A percentile compares a stretch with the other conserved stretches of the same genome.
Evolutionary conservation across 30 jellyfish, hydroid and myxozoan species (phyloP).

Genomic region (Cassiopea xamachana): DNA sequence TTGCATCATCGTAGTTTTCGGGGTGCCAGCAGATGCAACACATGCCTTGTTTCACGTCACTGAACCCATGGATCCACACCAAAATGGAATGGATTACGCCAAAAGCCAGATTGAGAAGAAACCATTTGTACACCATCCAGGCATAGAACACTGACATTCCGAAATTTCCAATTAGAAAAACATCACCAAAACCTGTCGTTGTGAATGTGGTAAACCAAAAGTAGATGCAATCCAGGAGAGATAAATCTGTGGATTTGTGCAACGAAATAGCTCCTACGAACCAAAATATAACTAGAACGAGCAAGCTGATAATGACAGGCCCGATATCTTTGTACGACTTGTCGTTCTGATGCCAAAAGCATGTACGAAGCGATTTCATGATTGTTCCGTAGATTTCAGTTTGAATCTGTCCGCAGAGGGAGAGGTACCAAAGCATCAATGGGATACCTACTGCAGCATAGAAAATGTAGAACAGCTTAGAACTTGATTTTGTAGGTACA

Average conservation of each 20-base stretch:
- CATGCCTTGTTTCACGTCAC: conserved; percentile 64
- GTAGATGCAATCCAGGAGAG: conserved; percentile 64
- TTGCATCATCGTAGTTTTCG: conserved; percentile 54
- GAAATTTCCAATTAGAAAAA: conserved; percentile 18
- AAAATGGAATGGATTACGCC: conserved; percentile 59
- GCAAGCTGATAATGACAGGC: conserved; percentile 52
- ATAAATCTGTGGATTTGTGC: conserved; percentile 40
- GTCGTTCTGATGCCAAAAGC: conserved; percentile 51
- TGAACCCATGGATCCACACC: conserved; percentile 70
- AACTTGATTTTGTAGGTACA: conserved; percentile 28
- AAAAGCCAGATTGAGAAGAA: conserved; percentile 62
- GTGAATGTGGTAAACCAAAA: conserved; percentile 76
- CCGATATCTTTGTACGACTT: conserved; percentile 38
- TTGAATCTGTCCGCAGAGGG: conserved; percentile 72
- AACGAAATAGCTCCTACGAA: conserved; percentile 42
- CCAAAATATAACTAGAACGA: conserved; percentile 58
- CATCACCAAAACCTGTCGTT: conserved; percentile 77
- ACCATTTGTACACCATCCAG: conserved; percentile 69
- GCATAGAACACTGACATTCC: conserved; percentile 7
- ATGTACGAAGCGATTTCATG: conserved; percentile 41
- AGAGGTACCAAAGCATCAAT: conserved; percentile 68
- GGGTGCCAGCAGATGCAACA: conserved; percentile 77
- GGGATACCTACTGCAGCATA: conserved; percentile 67
- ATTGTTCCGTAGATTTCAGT: conserved; percentile 39
- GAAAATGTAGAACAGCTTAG: conserved; percentile 64